A percentile compares a stretch with the other conserved stretches of the same genome.
These are phyloP conservation scores for Tiliacea citrago DNA, from an alignment of 2,888 invertebrate species.

Conservation along the genomic window DNA sequence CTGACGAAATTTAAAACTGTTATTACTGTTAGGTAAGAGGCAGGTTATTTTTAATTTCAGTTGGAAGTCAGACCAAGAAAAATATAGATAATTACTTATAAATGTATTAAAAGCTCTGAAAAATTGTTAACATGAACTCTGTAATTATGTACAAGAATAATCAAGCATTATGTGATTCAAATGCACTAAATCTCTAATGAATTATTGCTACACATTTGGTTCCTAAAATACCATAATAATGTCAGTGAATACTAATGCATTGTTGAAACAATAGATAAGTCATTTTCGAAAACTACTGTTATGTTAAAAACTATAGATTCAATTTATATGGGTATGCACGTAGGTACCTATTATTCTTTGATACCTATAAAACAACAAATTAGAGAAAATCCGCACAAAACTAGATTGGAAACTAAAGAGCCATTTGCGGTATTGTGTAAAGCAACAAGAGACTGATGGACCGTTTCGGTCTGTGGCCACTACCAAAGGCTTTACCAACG, in stretches of 20 bases:
- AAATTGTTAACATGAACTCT: neutral
- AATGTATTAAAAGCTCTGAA: neutral
- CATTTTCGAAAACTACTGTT: neutral
- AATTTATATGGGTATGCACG: neutral
- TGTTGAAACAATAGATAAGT: slow-evolving; percentile 8
- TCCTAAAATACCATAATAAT: neutral
- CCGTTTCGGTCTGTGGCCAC: slow-evolving; percentile 57
- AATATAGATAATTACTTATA: neutral
- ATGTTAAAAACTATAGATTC: neutral
- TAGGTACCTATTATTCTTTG: neutral
- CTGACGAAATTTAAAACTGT: neutral
- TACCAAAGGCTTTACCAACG: slow-evolving; percentile 64
- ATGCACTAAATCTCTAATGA: neutral
- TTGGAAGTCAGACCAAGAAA: slow-evolving; percentile 14
- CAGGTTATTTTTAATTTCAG: slow-evolving; percentile 60
- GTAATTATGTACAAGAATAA: neutral
- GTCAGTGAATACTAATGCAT: slow-evolving; percentile 4
- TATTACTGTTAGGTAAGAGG: slow-evolving; percentile 5
- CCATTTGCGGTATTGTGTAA: slow-evolving; percentile 64
- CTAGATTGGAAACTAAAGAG: slow-evolving; percentile 56
- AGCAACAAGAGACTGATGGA: slow-evolving; percentile 66
- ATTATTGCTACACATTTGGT: slow-evolving; percentile 13
- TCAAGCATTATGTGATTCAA: slow-evolving; percentile 1
- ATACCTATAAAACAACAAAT: slow-evolving; percentile 31
- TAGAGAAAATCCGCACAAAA: slow-evolving; percentile 48